These are phyloP conservation scores for Paraplagusia blochii DNA, from an alignment of 2,113 vertebrate genomes.

Conservation along the genomic window DNA sequence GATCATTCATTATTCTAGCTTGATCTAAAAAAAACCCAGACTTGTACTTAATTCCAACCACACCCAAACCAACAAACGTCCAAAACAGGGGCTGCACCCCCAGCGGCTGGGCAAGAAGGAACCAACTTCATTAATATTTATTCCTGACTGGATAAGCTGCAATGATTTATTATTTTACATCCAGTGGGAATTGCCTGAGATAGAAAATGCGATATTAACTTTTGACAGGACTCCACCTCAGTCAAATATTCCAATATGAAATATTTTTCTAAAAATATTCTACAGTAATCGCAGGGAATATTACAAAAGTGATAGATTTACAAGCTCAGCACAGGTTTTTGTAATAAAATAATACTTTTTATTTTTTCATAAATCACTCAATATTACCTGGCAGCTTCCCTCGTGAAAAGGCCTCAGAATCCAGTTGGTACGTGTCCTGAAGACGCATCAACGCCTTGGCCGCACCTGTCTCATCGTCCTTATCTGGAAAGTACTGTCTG, in stretches of 20 bases:
- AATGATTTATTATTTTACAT: no score
- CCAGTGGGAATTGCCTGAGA: no score
- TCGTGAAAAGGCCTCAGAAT: constrained; percentile 87
- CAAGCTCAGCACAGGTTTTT: not conserved
- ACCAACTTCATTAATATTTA: no score
- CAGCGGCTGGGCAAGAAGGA: no score
- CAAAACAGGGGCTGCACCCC: no score
- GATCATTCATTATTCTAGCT: not conserved
- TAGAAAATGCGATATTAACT: no score
- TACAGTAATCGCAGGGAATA: no score
- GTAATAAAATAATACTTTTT: not conserved
- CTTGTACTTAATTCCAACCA: not conserved
- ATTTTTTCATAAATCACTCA: not conserved
- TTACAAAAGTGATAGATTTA: no score
- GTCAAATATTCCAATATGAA: no score
- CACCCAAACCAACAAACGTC: not conserved
- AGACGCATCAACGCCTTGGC: constrained; percentile 95
- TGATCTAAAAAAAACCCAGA: not conserved
- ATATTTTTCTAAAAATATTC: no score
- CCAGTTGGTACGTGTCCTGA: constrained; percentile 94
- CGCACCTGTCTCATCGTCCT: constrained; percentile 90
- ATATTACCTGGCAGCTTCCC: constrained; percentile 87
- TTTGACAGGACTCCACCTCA: no score
- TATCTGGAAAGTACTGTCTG: constrained; percentile 89
- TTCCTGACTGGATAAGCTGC: no score